Base-by-base conservation (phyloP, 2,797 vertebrate species). In the Girardinus metallicus region DNA sequence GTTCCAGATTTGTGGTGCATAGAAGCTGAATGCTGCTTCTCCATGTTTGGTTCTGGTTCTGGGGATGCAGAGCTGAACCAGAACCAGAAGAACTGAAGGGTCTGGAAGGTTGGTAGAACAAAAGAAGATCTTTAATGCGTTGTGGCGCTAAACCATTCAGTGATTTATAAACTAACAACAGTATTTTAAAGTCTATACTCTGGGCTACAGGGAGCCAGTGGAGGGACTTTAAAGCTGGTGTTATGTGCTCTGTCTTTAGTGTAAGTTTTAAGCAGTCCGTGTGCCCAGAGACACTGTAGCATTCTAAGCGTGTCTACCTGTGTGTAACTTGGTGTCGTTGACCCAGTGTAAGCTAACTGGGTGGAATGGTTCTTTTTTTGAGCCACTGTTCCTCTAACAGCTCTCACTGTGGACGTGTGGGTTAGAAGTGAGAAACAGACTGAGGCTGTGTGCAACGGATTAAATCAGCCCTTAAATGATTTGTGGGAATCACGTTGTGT, bases 391-490 rank as follows among this genome's bases (percentile, higher is more conserved):
- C 83, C 82, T 88, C 78, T 89, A 92, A 88, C 91, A 93, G 90
- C 90, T 90, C 90, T 91, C 79, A 73, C 80, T 78, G 91, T 94
- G 90, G 90, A 89, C 75, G 88, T 89, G 86, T 91, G 86, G 87
- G 83, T 79, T 79, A 83, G 79, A 92, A 89, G 93, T 93, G 93
- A 92, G 92, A 93, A 94, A 89, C 83, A 91, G 87, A 90, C 90
- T 79, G 85, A 90, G 82, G 89, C 88, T 93, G 92, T 93, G 90
- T 89, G 91, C 93, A 92, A 89, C 85, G 76, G 82, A 80, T 91
- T 85, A 89, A 92, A 88, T 90, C 88, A 88, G 75, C 21, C 81
- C 79, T 88, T 75, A 23, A 88, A 90, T 62, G 83, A 85, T 83
- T 81, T 77, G 41, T 70, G 78, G 80, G 83, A 86, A 88, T 81